Percentiles rank a stretch among this genome's conserved stretches.
Conservation (phyloP, 2,888 invertebrate species). For the Philonicus albiceps region DNA sequence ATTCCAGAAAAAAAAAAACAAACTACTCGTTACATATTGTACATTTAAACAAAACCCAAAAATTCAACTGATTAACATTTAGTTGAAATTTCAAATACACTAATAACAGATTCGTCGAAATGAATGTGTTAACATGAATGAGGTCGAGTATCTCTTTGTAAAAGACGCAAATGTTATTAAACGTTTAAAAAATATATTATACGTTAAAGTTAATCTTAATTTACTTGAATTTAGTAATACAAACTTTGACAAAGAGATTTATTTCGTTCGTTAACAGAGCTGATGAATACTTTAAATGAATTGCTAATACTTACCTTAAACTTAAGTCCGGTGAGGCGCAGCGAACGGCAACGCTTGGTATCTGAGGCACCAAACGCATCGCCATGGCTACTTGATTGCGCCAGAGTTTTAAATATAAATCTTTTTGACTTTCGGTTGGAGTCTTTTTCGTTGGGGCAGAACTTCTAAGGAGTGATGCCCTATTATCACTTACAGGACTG, state of each 20-base stretch:
- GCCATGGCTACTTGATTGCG: constrained; percentile 97
- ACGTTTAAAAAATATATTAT: background rate
- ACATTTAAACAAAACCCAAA: background rate
- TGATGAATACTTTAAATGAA: background rate
- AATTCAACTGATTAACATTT: background rate
- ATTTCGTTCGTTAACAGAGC: background rate
- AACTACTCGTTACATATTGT: background rate
- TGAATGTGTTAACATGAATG: constrained; percentile 25
- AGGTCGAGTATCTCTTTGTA: background rate
- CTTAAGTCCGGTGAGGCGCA: constrained; percentile 94
- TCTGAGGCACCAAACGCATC: constrained; percentile 93
- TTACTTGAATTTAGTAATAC: background rate
- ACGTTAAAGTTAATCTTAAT: background rate
- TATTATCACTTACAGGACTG: constrained; percentile 94
- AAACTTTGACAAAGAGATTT: background rate
- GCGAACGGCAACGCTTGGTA: constrained; percentile 83
- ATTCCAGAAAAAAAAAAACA: background rate
- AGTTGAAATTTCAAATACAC: background rate
- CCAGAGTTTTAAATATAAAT: constrained; percentile 96
- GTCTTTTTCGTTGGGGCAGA: constrained; percentile 89
- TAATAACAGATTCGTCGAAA: background rate
- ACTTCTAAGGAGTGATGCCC: constrained; percentile 90
- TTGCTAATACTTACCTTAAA: constrained; percentile 72
- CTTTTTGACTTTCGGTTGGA: constrained; percentile 82
- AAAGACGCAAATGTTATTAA: background rate